Base-by-base conservation (phyloP, 2,888 invertebrate species). In the Drosophila mimetica region DNA sequence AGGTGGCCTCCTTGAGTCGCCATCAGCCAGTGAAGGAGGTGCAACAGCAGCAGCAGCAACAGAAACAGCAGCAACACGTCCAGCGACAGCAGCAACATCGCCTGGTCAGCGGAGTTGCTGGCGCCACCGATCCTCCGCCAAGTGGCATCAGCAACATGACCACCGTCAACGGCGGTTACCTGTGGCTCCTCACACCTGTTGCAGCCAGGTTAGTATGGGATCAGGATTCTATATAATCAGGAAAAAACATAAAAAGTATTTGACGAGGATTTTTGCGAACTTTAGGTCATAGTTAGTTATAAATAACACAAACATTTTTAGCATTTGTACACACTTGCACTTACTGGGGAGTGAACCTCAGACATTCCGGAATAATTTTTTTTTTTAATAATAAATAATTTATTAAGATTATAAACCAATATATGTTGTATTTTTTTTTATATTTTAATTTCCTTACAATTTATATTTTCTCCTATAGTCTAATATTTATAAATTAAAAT, bases 171-270 rank as follows among this genome's bases (percentile, higher is more conserved):
- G 75, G 85, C 20, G 90, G 91, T 66, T 90, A 91, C 78, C 84
- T 92, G 70, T 92, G 92, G 92, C 89, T 92, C 51, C 74, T 91
- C 77, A 92, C 92, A 90, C 92, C 92, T 90, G 91, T 92, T 79
- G 92, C 91, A 42, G 92, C 92, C 59, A 92, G 92, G 92, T 92
- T 77, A 89, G 87, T 77, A 6, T 30, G 18, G 0, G 2, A 9
- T 34, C 2, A 1, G 2, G 2, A 1, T n/a, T 42, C 7, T 3
- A 14, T 25, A 25, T 25, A 25, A 7, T 25, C 22, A 22, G 22
- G 22, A 5, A 22, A 22, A 22, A 22, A 22, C 25, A 7, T 25
- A 25, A 1, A 25, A 25, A n/a, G n/a, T n/a, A n/a, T n/a, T n/a
- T n/a, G n/a, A n/a, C n/a, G n/a, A n/a, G n/a, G n/a, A n/a, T n/a